Evolutionary conservation across 2,888 invertebrate genomes (phyloP), one percentile per base, ranked within the genome.

Genomic region (Diploptera punctata): DNA sequence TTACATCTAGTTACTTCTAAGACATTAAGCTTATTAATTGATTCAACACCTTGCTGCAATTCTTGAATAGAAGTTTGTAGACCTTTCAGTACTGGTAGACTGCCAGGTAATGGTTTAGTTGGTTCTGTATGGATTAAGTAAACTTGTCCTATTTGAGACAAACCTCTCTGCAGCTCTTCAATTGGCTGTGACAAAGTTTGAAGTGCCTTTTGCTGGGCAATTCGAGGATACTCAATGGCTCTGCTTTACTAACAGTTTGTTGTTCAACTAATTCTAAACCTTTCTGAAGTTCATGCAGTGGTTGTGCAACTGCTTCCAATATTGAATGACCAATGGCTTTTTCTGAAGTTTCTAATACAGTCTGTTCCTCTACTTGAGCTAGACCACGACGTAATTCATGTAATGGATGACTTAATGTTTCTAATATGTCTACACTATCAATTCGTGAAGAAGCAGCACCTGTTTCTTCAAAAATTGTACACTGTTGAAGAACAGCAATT

Each of bases 321-420:
- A 91, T 87, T 77, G 89, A 89, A 16, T 88, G 86, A 79, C 91
- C 91, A 0, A 91, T 91, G 78, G 88, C 86, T 70, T 87, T 88
- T 13, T 87, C 88, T 76, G 88, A 43, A 21, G 65, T 89, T 80
- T 90, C 89, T 76, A 90, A 86, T 77, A 89, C 89, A 44, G 90
- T 86, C 78, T 91, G 91, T 79, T 90, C 90, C 80, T 91, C 89
- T 44, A 91, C 87, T 1, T 90, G 87, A 19, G 88, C 87, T 4
- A 93, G 80, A 26, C 89, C 88, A 77, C 89, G 87, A 78, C 91
- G 90, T 24, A 93, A 81, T 33, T 86, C 84, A 77, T 88, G 70
- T 19, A 26, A 19, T 9, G 65, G 65, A 65, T 65, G 65, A 24
- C 65, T 68, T 24, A 72, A 49, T 31, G 74, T 74, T 47, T 57